Percentiles rank a stretch among this genome's conserved stretches.
phyloP scores from a whole-genome alignment of 2,888 invertebrate species.

The Lepidocyrtinus sp. region DNA sequence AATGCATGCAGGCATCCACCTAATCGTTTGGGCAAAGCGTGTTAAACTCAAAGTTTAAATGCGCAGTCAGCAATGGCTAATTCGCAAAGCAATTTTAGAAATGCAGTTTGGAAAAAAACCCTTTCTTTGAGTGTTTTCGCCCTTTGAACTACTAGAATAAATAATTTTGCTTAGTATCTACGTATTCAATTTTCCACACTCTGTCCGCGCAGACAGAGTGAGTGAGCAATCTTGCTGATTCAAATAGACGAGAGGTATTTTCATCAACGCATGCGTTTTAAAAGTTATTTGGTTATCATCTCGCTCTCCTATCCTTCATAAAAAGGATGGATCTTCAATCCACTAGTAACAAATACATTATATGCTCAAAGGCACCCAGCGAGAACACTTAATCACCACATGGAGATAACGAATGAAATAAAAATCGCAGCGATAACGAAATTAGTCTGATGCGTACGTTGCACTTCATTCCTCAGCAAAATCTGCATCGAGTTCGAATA shows the following conservation, averaged over 20 bases:
- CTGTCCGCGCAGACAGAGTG: too few species aligned
- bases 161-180: too few species aligned
- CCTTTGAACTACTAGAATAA: slow-evolving; percentile 54
- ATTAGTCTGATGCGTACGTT: too few species aligned
- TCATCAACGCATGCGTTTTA: slow-evolving; percentile 22
- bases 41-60: slow-evolving; percentile 53
- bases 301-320: too few species aligned
- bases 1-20: not conserved
- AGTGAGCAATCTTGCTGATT: slow-evolving; percentile 46
- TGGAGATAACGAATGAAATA: not conserved
- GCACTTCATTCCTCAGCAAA: too few species aligned
- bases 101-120: too few species aligned
- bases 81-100: slow-evolving; percentile 31
- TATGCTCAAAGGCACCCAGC: slow-evolving; percentile 35
- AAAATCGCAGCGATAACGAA: too few species aligned
- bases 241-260: slow-evolving; percentile 21
- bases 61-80: slow-evolving; percentile 46
- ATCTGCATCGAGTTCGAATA: too few species aligned
- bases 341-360: too few species aligned
- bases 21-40: slow-evolving; percentile 52
- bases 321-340: too few species aligned
- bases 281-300: slow-evolving; percentile 42
- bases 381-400: not conserved
- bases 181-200: too few species aligned
- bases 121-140: slow-evolving; percentile 36